Base-by-base conservation (phyloP, 35 echinoderm and acorn worm species). In the Patiria miniata region DNA sequence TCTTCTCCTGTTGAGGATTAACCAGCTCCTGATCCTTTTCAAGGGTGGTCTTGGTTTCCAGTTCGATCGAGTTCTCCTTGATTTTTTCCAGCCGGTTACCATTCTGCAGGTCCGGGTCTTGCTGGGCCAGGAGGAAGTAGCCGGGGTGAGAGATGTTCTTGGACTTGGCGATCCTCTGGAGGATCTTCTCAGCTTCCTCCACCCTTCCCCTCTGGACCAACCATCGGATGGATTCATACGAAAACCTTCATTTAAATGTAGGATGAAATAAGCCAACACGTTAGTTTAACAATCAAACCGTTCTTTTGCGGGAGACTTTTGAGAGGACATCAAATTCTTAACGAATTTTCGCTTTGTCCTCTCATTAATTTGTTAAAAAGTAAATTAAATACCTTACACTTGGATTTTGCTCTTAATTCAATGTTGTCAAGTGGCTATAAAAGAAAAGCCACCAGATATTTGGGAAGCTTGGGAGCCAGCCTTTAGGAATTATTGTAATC, bases 81-180 rank as follows among this genome's bases (percentile, higher is more conserved):
- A 34, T n/a, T n/a, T n/a, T n/a, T n/a, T n/a, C 12, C 34, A 22
- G 61, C n/a, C 26, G 9, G 61, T 69, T 69, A 14, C 7, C 34
- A 10, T 32, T 26, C 61, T 69, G 23, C 22, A 32, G 19, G 23
- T 69, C 61, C 26, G 23, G 15, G 61, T 68, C 61, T 68, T 68
- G 61, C 61, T 69, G 61, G 34, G 61, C 23, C 0, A 69, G 30
- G 61, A 69, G 8, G 61, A 69, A 69, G 61, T 69, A 23, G 26
- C 61, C 61, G 29, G 0, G 9, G 3, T 23, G 78, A 29, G 58
- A 17, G n/a, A 92, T 85, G 52, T 82, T 82, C 39, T 94, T 94
- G 33, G 89, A 89, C 56, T 90, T 94, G 8, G 87, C 87, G 34
- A 94, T 94, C 52, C 79, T 85, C 37, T 85, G 78, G 1, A 94